Evolutionary conservation across 2,888 invertebrate genomes (phyloP).

Genomic region (Apodemia duryi): DNA sequence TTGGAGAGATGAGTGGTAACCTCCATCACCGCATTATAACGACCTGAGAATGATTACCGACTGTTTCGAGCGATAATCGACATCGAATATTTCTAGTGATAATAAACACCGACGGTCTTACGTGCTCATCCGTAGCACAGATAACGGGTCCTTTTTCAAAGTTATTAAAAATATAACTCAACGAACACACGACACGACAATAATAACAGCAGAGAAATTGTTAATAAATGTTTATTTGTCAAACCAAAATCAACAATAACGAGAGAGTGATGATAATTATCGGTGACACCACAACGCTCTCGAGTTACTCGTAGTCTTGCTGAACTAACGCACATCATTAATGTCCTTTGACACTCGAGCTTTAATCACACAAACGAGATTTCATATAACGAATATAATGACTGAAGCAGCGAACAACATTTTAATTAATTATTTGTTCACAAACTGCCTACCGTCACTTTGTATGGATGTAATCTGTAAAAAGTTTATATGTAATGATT

Average conservation of each 20-base stretch:
- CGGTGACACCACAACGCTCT: constrained; percentile 34
- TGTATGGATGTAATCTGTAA: not conserved
- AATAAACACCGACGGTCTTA: no score
- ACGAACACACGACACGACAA: not conserved
- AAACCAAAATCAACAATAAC: constrained; percentile 13
- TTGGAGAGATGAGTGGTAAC: no score
- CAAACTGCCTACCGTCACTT: not conserved
- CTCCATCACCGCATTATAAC: no score
- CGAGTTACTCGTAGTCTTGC: constrained; percentile 33
- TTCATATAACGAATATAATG: not conserved
- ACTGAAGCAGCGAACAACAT: not conserved
- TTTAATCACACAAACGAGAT: constrained; percentile 28
- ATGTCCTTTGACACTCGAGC: constrained; percentile 39
- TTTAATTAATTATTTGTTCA: not conserved
- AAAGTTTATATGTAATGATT: no score
- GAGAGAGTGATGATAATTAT: constrained; percentile 20
- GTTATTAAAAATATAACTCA: not conserved
- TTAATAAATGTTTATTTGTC: constrained; percentile 32
- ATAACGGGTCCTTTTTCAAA: no score
- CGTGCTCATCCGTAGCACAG: no score
- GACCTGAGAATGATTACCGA: no score
- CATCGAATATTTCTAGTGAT: no score
- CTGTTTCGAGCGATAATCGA: no score
- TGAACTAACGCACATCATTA: constrained; percentile 35
- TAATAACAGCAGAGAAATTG: constrained; percentile 33